These are phyloP conservation scores for Galaxias olidus DNA, from an alignment of 2,797 vertebrate species.

Conservation along the genomic window DNA sequence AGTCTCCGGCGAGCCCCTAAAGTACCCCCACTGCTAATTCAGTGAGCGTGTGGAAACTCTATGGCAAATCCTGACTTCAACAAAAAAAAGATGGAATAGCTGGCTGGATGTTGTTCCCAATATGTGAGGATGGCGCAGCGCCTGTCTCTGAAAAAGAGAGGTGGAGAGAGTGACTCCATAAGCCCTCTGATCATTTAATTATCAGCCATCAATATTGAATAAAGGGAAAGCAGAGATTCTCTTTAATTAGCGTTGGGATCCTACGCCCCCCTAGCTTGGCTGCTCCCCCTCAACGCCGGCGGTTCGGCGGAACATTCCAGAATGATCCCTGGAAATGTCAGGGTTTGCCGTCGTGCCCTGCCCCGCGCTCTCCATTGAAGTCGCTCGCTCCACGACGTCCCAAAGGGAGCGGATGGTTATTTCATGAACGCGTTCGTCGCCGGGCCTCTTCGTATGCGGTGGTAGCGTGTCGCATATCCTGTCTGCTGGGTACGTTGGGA, in stretches of 20 bases:
- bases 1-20: slow-evolving; percentile 54
- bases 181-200: slow-evolving; percentile 45
- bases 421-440: too few species aligned
- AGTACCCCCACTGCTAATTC: slow-evolving; percentile 15
- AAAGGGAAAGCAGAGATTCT: slow-evolving; percentile 22
- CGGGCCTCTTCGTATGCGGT: too few species aligned
- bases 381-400: too few species aligned
- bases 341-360: too few species aligned
- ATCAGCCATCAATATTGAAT: slow-evolving; percentile 53
- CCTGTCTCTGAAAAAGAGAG: background rate
- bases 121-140: background rate
- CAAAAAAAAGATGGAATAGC: slow-evolving; percentile 9
- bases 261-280: slow-evolving; percentile 22
- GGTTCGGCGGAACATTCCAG: too few species aligned
- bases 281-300: background rate
- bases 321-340: too few species aligned
- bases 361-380: too few species aligned
- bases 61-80: slow-evolving; percentile 56
- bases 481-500: too few species aligned
- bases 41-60: slow-evolving; percentile 25
- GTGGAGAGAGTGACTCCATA: slow-evolving; percentile 27
- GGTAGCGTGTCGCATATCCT: too few species aligned
- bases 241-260: slow-evolving; percentile 43
- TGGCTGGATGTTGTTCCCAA: slow-evolving; percentile 33
- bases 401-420: too few species aligned